Evolutionary conservation across 2,888 invertebrate species (phyloP).

Genomic region (Congeria kusceri): DNA sequence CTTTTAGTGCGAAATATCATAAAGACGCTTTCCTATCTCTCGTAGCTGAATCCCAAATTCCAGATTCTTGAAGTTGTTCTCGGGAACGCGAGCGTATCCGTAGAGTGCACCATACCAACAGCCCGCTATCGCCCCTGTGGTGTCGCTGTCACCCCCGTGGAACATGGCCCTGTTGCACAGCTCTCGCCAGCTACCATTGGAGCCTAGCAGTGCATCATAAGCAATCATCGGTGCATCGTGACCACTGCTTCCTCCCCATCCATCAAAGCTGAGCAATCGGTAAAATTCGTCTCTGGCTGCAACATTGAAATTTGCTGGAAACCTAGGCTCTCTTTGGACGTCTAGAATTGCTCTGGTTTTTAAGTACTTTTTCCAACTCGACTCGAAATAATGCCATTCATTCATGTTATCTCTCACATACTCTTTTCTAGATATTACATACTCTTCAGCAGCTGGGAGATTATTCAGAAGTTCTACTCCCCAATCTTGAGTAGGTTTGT

Average conservation of each 20-base stretch:
- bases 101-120: conserved; percentile 82
- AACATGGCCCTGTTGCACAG: conserved; percentile 80
- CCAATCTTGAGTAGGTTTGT: conserved; percentile 77
- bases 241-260: conserved; percentile 84
- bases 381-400: conserved; percentile 79
- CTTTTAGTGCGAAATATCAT: no score
- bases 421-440: conserved; percentile 68
- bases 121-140: conserved; percentile 83
- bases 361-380: conserved; percentile 79
- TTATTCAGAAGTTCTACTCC: conserved; percentile 73
- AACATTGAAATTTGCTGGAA: conserved; percentile 76
- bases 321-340: conserved; percentile 72
- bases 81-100: conserved; percentile 81
- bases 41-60: background rate
- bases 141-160: conserved; percentile 84
- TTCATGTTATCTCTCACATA: conserved; percentile 75
- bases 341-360: conserved; percentile 66
- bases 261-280: conserved; percentile 77
- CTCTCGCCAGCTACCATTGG: conserved; percentile 77
- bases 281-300: conserved; percentile 81
- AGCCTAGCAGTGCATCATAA: conserved; percentile 82
- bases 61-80: conserved; percentile 70
- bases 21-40: background rate
- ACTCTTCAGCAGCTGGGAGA: conserved; percentile 72
- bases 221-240: conserved; percentile 85